Base-by-base conservation (phyloP, 1,140 invertebrate genomes). In the Acromyrmex heyeri region DNA sequence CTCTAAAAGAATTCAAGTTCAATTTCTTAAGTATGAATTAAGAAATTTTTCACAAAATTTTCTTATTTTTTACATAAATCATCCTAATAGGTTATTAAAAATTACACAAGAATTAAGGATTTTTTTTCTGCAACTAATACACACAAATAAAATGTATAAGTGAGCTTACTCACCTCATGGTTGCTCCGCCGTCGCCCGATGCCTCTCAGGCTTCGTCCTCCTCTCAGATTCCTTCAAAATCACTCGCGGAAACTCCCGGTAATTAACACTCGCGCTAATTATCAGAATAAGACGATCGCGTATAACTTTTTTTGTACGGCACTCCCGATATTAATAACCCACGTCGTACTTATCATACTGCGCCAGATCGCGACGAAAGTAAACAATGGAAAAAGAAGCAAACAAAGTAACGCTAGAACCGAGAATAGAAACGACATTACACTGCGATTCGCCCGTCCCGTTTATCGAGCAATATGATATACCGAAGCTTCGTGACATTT, bases 191-290 rank as follows among this genome's bases (percentile, higher is more conserved):
- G 30, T 30, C 30, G 3, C 30, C 3, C 14, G 38, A 44, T 48
- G 38, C 21, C 21, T 44, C 14, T 14, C 38, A 24, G 21, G 38
- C n/a, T 34, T 67, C 65, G n/a, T 67, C 38, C 65, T 48, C 65
- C 38, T 27, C 38, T 48, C 38, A 8, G 65, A 34, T 65, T 8
- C 14, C 38, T 21, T 14, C 38, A 38, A 16, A 24, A 18, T 69
- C 38, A 14, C 65, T 69, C 38, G 65, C 38, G 65, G 30, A 34
- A 21, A 44, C 34, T n/a, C 5, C 6, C 2, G 62, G 8, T 69
- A 69, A 69, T 48, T 69, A 24, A 24, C 38, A 69, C 65, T 48
- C 65, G 38, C 65, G 65, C 18, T 24, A 24, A 24, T 30, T 30
- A 30, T 38, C 18, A 7, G 8, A 38, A n/a, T 7, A 24, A 69